These are phyloP conservation scores for Siniperca chuatsi DNA, from an alignment of 2,113 vertebrate species.

Conservation along the genomic window DNA sequence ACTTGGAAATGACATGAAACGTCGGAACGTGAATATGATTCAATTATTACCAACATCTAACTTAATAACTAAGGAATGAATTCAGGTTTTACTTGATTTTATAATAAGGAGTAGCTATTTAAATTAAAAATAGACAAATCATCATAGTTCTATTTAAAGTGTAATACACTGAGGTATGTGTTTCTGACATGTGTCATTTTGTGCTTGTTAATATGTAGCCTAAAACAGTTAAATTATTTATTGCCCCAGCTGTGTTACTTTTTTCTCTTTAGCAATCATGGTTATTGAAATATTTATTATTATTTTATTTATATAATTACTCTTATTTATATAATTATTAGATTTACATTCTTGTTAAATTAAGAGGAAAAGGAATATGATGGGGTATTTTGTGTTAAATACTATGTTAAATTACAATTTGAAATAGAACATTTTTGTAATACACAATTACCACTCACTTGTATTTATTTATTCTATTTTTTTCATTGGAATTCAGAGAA, in stretches of 20 bases:
- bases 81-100: slow-evolving; percentile 18
- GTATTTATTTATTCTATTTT: background rate
- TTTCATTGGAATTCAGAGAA: slow-evolving; percentile 25
- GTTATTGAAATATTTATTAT: background rate
- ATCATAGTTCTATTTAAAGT: slow-evolving; percentile 1
- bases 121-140: background rate
- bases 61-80: background rate
- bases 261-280: background rate
- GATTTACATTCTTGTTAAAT: background rate
- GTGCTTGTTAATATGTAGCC: background rate
- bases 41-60: slow-evolving; percentile 17
- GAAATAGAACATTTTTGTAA: slow-evolving; percentile 1
- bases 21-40: background rate
- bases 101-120: slow-evolving; percentile 3
- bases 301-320: background rate
- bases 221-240: background rate
- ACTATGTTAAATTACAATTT: background rate
- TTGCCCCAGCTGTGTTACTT: background rate
- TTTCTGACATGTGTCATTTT: slow-evolving; percentile 17
- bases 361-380: background rate
- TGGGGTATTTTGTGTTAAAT: background rate
- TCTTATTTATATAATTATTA: background rate
- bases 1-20: background rate
- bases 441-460: background rate
- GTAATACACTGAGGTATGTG: background rate